Evolutionary conservation across 2,888 invertebrate genomes (phyloP), one percentile per base, ranked within the genome.

Genomic region (Brachyptera risi): DNA sequence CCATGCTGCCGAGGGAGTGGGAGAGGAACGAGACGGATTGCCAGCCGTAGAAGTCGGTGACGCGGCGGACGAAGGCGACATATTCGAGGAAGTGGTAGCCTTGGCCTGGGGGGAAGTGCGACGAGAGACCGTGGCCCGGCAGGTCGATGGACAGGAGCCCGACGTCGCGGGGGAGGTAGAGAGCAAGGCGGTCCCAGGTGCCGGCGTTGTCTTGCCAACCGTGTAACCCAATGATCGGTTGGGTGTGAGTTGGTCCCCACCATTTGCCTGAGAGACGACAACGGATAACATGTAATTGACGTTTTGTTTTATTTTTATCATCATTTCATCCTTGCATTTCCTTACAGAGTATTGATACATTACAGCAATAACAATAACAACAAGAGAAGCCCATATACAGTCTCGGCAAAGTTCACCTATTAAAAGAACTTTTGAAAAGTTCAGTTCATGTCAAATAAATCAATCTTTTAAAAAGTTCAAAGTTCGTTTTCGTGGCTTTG

Each of bases 171-270:
- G 63, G 62, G 19, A 72, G 63, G 3, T 69, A 56, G 13, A 71
- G 69, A 15, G 68, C 66, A 9, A 72, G 56, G 9, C 59, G 56
- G 60, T 72, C 71, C 66, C 69, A 72, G 4, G 71, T 67, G 15
- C 70, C 70, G 44, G 69, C 69, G 65, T 72, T 72, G 60, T 72
- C 72, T 65, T 69, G 69, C 70, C 70, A 72, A 15, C 72, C 72
- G 65, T 72, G 72, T 1, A 72, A 64, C 15, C 68, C 69, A 35
- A 72, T 64, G 13, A 71, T 58, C 23, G 69, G 70, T 44, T 64
- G 64, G 15, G 37, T 56, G 13, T 64, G 38, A 26, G 59, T 40
- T n/a, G 59, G 42, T n/a, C 70, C 70, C 69, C 69, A 70, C 60
- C 66, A 67, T 62, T 69, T 70, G 19, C 63, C 67, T 67, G 56